Conservation (phyloP, 2,113 vertebrate genomes). For the Pelobates fuscus region DNA sequence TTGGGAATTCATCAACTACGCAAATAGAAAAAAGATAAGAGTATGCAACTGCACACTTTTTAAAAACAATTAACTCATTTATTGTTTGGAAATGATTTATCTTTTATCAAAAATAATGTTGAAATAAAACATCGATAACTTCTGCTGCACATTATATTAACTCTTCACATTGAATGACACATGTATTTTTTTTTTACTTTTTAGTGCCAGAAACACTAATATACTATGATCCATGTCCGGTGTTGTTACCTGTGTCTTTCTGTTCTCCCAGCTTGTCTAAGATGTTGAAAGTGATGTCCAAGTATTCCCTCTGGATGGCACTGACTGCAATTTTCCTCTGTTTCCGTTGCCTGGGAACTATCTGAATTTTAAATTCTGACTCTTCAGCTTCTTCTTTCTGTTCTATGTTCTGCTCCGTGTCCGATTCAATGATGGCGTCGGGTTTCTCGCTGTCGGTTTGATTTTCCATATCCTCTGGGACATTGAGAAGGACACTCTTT, state of each 20-base stretch:
- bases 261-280: slow-evolving; percentile 88
- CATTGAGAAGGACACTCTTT: slow-evolving; percentile 81
- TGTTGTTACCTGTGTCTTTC: slow-evolving; percentile 79
- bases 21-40: too few relatives aligned
- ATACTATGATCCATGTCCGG: too few relatives aligned
- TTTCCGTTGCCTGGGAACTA: slow-evolving; percentile 93
- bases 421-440: slow-evolving; percentile 70
- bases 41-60: too few relatives aligned
- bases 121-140: too few relatives aligned
- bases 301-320: slow-evolving; percentile 96
- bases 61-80: too few relatives aligned
- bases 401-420: slow-evolving; percentile 78
- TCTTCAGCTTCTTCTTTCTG: slow-evolving; percentile 80
- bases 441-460: slow-evolving; percentile 72
- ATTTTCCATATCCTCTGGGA: slow-evolving; percentile 81
- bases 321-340: slow-evolving; percentile 97
- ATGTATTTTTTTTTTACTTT: too few relatives aligned
- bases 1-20: too few relatives aligned
- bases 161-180: too few relatives aligned
- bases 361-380: slow-evolving; percentile 96
- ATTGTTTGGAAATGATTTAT: too few relatives aligned
- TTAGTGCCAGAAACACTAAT: too few relatives aligned
- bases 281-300: slow-evolving; percentile 95
- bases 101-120: too few relatives aligned
- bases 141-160: too few relatives aligned